Evolutionary conservation across 2,888 invertebrate species (phyloP), one percentile per base, ranked within the genome.

Genomic region (Stramonita haemastoma): DNA sequence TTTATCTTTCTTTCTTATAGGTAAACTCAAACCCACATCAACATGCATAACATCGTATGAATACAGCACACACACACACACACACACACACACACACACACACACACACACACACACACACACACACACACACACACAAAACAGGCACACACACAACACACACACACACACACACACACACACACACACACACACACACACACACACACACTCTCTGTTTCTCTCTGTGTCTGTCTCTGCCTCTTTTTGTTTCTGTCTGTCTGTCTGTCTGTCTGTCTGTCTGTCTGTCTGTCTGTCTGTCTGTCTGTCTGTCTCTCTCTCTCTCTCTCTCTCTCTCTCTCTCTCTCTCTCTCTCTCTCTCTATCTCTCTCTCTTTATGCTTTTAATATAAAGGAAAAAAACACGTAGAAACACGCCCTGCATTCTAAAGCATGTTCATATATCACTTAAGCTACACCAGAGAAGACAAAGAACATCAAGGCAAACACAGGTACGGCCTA

Each of bases 201-300:
- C 83, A 36, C 83, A 46, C 83, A 83, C 83, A 83, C 83, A 46
- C 26, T n/a, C n/a, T n/a, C n/a, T n/a, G n/a, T n/a, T n/a, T n/a
- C n/a, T n/a, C n/a, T n/a, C n/a, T n/a, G n/a, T n/a, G 70, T 70
- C 22, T 70, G 70, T n/a, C n/a, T n/a, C n/a, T n/a, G n/a, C n/a
- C n/a, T n/a, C n/a, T n/a, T n/a, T n/a, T n/a, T n/a, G n/a, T n/a
- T n/a, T 70, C 70, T 70, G 70, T 70, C 70, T 19, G 70, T 5
- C 70, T 70, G 70, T 13, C 70, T 70, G 70, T 70, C 15, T 70
- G 70, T 70, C 6, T 79, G 29, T 29, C 32, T 29, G 13, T 89
- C 73, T 77, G 66, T 70, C 83, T 29, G 5, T 88, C 66, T 83
- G 60, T 73, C 34, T 89, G 86, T 89, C 56, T 86, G 29, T 73